phyloP scores from a whole-genome alignment of 2,113 vertebrate genomes.

The Ranitomeya imitator region DNA sequence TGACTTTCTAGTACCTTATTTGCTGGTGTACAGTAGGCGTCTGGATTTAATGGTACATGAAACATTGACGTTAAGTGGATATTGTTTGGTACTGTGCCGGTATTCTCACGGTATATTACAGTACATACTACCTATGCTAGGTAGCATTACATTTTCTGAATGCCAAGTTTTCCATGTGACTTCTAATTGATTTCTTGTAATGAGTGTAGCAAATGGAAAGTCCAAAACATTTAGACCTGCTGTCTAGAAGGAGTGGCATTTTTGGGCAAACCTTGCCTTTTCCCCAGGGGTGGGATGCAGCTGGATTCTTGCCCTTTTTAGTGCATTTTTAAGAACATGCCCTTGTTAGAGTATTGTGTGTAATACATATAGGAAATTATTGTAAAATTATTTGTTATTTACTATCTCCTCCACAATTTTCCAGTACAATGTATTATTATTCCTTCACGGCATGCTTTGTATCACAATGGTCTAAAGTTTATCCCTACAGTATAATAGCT shows the following conservation, averaged over 20 bases:
- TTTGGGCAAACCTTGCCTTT: not conserved
- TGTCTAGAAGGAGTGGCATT: not conserved
- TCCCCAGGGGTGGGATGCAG: not conserved
- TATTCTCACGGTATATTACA: no score
- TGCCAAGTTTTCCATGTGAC: no score
- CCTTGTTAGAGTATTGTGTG: not conserved
- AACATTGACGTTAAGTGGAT: no score
- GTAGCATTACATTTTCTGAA: no score
- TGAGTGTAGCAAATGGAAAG: not conserved
- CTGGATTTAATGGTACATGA: no score
- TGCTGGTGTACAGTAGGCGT: no score
- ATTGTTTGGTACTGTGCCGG: no score
- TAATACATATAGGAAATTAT: not conserved
- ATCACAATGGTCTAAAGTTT: not conserved
- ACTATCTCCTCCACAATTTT: no score
- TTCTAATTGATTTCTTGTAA: no score
- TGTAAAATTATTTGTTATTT: not conserved
- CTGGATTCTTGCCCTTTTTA: not conserved
- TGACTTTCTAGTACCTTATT: no score
- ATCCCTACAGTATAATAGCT: conserved; percentile 41
- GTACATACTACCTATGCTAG: no score
- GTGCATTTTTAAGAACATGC: not conserved
- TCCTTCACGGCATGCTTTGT: not conserved
- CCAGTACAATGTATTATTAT: not conserved
- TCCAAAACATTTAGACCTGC: not conserved